phyloP scores from a whole-genome alignment of 2,797 vertebrate species.

The Chelon labrosus region DNA sequence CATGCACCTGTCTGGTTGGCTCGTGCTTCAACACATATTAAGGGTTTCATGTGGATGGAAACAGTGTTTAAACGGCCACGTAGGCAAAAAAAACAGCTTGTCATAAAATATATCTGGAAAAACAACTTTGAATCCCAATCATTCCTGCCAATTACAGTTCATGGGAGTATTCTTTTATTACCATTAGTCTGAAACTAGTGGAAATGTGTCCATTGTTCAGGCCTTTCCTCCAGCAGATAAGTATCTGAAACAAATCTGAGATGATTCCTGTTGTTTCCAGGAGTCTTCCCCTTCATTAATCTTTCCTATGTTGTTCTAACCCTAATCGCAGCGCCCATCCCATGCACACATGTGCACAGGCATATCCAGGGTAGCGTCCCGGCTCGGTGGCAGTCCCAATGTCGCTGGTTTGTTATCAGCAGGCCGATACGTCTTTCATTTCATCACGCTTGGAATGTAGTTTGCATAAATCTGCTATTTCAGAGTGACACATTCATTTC shows the following conservation, averaged over 20 bases:
- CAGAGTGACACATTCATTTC: conserved; percentile 6
- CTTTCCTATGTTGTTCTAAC: conserved; percentile 34
- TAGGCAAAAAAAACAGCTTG: too few species aligned
- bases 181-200: conserved; percentile 6
- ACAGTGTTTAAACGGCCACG: too few species aligned
- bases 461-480: background rate
- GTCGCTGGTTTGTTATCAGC: conserved; percentile 19
- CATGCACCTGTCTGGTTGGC: background rate
- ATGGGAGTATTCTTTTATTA: conserved; percentile 26
- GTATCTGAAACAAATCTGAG: conserved; percentile 51
- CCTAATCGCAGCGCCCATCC: background rate
- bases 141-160: background rate
- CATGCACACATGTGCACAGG: background rate
- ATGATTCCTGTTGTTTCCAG: conserved; percentile 51
- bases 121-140: too few species aligned
- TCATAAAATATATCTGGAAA: too few species aligned
- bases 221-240: conserved; percentile 40
- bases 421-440: conserved; percentile 4
- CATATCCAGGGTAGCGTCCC: conserved; percentile 1
- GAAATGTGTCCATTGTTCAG: conserved; percentile 51
- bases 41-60: too few species aligned
- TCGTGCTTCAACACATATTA: too few species aligned
- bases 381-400: background rate
- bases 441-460: background rate
- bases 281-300: conserved; percentile 25